Evolutionary conservation across 2,888 invertebrate species (phyloP).

Genomic region (Cenopis cana): DNA sequence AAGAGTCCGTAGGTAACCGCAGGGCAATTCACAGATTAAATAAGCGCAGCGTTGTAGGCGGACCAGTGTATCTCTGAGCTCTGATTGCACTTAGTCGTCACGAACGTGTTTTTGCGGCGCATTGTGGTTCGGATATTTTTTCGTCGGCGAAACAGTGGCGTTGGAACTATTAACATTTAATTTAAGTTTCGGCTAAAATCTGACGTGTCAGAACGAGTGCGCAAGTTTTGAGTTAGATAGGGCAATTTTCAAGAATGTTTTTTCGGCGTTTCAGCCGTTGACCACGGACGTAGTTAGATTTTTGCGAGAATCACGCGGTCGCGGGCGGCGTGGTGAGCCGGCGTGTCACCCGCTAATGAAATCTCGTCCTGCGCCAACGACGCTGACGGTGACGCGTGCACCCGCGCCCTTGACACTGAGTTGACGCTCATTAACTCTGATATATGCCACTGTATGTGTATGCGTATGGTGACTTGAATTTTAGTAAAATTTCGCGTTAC

Average conservation of each 20-base stretch:
- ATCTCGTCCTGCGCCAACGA: slow-evolving; percentile 35
- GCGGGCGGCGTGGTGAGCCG: not conserved
- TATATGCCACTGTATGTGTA: slow-evolving; percentile 37
- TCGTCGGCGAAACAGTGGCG: not conserved
- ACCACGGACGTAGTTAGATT: not conserved
- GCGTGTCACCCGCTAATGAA: slow-evolving; percentile 26
- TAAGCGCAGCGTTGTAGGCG: not conserved
- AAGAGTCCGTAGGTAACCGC: not conserved
- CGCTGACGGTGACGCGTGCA: slow-evolving; percentile 25
- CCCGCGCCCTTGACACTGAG: slow-evolving; percentile 48
- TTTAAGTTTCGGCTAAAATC: not conserved
- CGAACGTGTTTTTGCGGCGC: not conserved
- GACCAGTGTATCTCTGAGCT: not conserved
- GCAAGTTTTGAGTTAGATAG: not conserved
- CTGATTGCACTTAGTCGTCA: not conserved
- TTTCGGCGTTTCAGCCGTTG: not conserved
- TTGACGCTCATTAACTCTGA: slow-evolving; percentile 49
- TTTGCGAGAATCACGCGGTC: not conserved
- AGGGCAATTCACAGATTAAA: not conserved
- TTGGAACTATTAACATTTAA: not conserved
- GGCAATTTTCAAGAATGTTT: not conserved
- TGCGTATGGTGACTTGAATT: not conserved
- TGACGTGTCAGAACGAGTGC: not conserved
- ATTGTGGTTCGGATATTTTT: no score
- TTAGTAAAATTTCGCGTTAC: not conserved